phyloP scores from a whole-genome alignment of 2,888 invertebrate genomes.

The Drosophila basisetae region DNA sequence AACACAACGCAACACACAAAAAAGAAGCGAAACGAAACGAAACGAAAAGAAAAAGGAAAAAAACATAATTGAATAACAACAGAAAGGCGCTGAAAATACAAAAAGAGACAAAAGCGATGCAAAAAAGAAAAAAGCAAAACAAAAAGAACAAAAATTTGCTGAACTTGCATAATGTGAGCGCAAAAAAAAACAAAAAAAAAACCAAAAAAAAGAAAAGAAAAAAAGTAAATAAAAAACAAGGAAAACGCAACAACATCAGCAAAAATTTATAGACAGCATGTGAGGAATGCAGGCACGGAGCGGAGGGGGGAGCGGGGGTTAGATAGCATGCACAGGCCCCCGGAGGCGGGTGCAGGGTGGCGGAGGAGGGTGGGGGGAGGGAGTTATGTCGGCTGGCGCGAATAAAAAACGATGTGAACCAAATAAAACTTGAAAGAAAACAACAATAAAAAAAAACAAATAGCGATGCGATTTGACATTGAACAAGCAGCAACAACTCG shows the following conservation, averaged over 20 bases:
- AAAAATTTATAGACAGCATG: constrained; percentile 36
- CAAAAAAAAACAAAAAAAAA: constrained; percentile 26
- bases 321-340: not conserved
- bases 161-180: constrained; percentile 70
- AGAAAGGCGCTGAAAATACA: constrained; percentile 58
- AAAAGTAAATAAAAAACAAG: constrained; percentile 12
- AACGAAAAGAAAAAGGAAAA: constrained; percentile 15
- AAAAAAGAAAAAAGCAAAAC: constrained; percentile 24
- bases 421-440: constrained; percentile 42
- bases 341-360: too few species aligned
- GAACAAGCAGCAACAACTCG: constrained; percentile 26
- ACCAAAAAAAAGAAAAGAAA: constrained; percentile 24
- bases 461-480: constrained; percentile 42
- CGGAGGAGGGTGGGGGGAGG: too few species aligned
- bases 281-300: not conserved
- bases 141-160: constrained; percentile 51
- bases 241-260: constrained; percentile 37
- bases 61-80: constrained; percentile 68
- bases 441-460: constrained; percentile 18
- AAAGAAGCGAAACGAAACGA: not conserved
- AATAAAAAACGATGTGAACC: constrained; percentile 47
- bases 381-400: constrained; percentile 23
- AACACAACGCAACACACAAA: not conserved
- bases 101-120: constrained; percentile 24
- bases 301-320: not conserved